A percentile compares a stretch with the other conserved stretches of the same genome.
These are phyloP conservation scores for Liasis olivaceus DNA, from an alignment of 2,797 vertebrate species.

Conservation along the genomic window DNA sequence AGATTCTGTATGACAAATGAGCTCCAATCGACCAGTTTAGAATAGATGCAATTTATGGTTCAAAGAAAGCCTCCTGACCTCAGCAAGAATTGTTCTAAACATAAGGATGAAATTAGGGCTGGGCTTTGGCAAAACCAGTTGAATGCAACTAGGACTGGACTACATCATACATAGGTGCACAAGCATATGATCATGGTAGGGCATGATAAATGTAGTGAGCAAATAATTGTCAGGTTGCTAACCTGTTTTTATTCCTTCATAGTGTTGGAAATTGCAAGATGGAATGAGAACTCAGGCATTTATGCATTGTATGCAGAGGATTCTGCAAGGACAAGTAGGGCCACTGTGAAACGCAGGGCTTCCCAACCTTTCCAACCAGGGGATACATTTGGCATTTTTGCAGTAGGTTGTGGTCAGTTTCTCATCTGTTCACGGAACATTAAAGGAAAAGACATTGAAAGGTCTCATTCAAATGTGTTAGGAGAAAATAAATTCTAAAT, in stretches of 20 bases:
- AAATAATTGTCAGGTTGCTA: neutral
- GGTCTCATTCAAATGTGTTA: too few species aligned
- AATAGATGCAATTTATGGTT: constrained; percentile 26
- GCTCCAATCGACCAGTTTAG: neutral
- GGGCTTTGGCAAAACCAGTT: neutral
- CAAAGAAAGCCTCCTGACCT: constrained; percentile 31
- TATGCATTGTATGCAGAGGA: neutral
- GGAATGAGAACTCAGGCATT: neutral
- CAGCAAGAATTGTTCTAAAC: constrained; percentile 23
- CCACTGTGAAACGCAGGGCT: neutral
- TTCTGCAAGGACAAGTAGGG: neutral
- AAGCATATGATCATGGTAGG: neutral
- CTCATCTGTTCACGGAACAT: too few species aligned
- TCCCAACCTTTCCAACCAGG: neutral
- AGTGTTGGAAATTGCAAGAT: neutral
- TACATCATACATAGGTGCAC: neutral
- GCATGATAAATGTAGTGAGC: neutral
- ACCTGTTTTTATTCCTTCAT: neutral
- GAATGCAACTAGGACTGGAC: neutral
- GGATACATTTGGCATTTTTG: neutral
- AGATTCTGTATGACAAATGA: constrained; percentile 36
- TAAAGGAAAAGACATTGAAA: too few species aligned
- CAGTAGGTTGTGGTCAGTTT: neutral
- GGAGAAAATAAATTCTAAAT: too few species aligned
- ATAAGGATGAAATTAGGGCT: constrained; percentile 35